These are phyloP conservation scores for Condylura cristata DNA, from an alignment of 2,113 vertebrate species.

Conservation along the genomic window DNA sequence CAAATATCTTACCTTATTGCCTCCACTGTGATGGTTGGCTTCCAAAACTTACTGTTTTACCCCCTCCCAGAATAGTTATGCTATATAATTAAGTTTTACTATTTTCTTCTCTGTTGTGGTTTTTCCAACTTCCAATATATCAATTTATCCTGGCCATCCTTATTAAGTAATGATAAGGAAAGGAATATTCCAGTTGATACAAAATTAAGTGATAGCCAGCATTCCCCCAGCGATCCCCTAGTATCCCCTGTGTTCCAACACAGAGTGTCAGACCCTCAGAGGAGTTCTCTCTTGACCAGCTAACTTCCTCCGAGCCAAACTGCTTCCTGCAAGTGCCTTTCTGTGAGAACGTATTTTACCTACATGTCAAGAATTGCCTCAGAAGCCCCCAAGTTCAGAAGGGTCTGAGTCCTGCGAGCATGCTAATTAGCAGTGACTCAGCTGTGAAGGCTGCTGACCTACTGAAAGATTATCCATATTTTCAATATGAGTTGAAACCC, in stretches of 20 bases:
- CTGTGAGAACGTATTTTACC: background rate
- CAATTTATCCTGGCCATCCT: background rate
- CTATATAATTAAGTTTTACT: background rate
- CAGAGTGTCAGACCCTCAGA: background rate
- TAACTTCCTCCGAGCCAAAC: no score
- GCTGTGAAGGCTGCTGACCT: background rate
- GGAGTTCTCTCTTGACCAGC: background rate
- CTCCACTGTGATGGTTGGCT: background rate
- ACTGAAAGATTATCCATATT: background rate
- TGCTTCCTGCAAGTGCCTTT: background rate
- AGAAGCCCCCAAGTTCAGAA: background rate
- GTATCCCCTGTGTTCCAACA: background rate
- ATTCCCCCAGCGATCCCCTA: background rate
- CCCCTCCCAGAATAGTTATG: background rate
- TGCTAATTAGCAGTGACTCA: background rate
- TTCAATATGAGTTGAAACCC: background rate
- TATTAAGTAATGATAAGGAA: background rate
- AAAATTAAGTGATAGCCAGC: background rate
- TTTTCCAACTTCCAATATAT: background rate
- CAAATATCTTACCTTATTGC: background rate
- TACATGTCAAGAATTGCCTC: background rate
- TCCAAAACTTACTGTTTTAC: background rate
- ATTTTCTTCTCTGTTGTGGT: background rate
- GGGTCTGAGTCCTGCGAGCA: background rate
- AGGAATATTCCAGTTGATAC: background rate